Evolutionary conservation across 2,888 invertebrate species (phyloP).

Genomic region (Euzophera pinguis): DNA sequence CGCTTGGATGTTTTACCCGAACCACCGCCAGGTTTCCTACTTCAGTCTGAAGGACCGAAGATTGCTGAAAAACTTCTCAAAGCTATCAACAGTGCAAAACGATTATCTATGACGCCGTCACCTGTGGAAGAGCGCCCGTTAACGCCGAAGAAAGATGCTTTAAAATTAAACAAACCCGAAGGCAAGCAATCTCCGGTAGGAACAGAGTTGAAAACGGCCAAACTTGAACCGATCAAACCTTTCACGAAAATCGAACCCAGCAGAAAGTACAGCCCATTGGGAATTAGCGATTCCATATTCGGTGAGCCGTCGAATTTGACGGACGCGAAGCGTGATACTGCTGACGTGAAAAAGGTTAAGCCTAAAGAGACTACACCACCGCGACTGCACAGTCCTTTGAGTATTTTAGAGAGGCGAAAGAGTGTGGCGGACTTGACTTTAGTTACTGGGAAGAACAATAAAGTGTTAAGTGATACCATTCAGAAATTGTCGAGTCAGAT

Average conservation of each 20-base stretch:
- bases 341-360: constrained; percentile 58
- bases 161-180: constrained; percentile 40
- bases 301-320: constrained; percentile 61
- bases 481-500: constrained; percentile 80
- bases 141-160: constrained; percentile 52
- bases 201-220: constrained; percentile 38
- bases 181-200: constrained; percentile 40
- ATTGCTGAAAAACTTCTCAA: constrained; percentile 82
- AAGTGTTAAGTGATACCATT: constrained; percentile 81
- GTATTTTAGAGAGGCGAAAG: constrained; percentile 60
- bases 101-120: constrained; percentile 69
- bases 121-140: constrained; percentile 51
- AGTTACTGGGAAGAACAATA: constrained; percentile 76
- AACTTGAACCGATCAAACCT: constrained; percentile 38
- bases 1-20: constrained; percentile 72
- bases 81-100: constrained; percentile 79
- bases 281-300: constrained; percentile 53
- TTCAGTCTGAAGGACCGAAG: constrained; percentile 77
- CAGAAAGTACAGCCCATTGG: constrained; percentile 47
- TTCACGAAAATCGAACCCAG: constrained; percentile 41
- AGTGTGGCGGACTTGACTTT: constrained; percentile 64
- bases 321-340: constrained; percentile 52
- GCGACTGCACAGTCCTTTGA: constrained; percentile 59
- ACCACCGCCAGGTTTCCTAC: constrained; percentile 66
- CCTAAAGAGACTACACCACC: constrained; percentile 55